Evolutionary conservation across 2,888 invertebrate species (phyloP).

Genomic region (Drosophila demipolita): DNA sequence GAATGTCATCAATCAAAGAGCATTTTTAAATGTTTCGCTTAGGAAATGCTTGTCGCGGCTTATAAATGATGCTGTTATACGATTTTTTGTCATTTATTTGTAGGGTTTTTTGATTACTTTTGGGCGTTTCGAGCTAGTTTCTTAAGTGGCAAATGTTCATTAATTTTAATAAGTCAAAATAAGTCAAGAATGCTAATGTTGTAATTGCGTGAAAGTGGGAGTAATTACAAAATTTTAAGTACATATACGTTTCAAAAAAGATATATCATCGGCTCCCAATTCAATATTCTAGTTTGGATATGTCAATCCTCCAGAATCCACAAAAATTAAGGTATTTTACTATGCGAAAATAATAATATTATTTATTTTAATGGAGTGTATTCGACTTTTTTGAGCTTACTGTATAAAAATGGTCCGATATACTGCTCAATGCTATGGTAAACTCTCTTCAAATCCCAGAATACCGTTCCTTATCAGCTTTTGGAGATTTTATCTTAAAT

Average conservation of each 20-base stretch:
- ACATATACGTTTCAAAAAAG: no score
- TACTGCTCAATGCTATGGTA: background rate
- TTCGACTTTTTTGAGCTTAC: background rate
- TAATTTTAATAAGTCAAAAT: conserved; percentile 65
- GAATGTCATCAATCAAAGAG: conserved; percentile 70
- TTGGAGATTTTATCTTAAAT: background rate
- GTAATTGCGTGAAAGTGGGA: conserved; percentile 38
- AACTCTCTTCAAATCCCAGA: background rate
- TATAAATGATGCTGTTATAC: conserved; percentile 69
- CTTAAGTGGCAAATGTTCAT: conserved; percentile 53
- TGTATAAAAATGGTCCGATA: background rate
- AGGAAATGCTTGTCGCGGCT: conserved; percentile 68
- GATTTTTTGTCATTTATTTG: conserved; percentile 21
- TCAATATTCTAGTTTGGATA: background rate
- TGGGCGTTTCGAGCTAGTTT: conserved; percentile 37
- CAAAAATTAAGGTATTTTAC: rapidly evolving
- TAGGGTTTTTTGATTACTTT: conserved; percentile 46
- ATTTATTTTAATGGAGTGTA: background rate
- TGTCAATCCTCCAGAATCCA: background rate
- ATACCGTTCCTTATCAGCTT: background rate
- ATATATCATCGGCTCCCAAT: background rate
- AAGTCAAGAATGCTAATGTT: conserved; percentile 56
- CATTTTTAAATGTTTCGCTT: conserved; percentile 72
- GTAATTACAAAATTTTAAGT: background rate
- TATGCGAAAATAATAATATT: background rate